Evolutionary conservation across 2,888 invertebrate species (phyloP), one percentile per base, ranked within the genome.

Genomic region (Thecophora atra): DNA sequence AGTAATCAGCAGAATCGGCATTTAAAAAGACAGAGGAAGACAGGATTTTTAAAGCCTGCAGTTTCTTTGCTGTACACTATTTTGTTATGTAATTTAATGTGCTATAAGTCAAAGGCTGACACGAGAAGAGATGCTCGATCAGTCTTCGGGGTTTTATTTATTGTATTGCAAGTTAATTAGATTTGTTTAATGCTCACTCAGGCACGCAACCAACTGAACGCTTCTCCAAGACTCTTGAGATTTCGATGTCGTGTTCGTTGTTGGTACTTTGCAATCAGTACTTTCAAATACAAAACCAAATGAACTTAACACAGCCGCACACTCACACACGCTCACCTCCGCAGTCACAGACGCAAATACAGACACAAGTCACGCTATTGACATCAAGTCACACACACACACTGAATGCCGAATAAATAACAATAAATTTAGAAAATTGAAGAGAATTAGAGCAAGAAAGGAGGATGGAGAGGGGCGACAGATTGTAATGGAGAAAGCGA

Each of bases 301-400:
- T 28, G 37, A 62, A 62, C 62, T 62, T 21, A 30, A 19, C 62
- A 6, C 6, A 5, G 74, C 54, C 60, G 73, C 73, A 77, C 77
- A 77, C 72, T n/a, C n/a, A n/a, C n/a, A n/a, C n/a, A n/a, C n/a
- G n/a, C n/a, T n/a, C n/a, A n/a, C n/a, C n/a, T n/a, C n/a, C n/a
- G n/a, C n/a, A n/a, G n/a, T n/a, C n/a, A 70, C 74, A 69, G 70
- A 75, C 69, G 71, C 75, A 56, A 73, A 75, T 70, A 74, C 63
- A 76, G 65, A 19, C 44, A 64, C 64, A 64, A 58, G 28, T 26
- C 15, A 30, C n/a, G 60, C 28, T 17, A 47, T 17, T 17, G 15
- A 47, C 47, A 15, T 7, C 44, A 7, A 11, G 8, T 44, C 6
- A 47, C 47, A 47, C 13, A 47, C 47, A 15, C 47, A 11, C 13